Evolutionary conservation across 35 echinoderm and acorn worm genomes (phyloP).

Genomic region (Apostichopus parvimensis): DNA sequence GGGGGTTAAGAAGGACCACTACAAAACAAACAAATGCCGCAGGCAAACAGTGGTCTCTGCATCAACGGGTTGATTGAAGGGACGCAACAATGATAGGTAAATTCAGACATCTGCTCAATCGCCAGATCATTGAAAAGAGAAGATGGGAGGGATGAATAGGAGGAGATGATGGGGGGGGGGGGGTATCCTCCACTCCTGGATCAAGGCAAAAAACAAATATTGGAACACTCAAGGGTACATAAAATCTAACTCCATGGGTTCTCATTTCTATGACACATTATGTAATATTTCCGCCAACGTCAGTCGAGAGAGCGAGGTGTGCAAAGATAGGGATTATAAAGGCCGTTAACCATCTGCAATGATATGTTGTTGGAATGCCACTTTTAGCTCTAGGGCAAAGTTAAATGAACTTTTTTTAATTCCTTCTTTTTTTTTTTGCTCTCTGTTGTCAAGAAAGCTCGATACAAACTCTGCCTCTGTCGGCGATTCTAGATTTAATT

Average conservation of each 20-base stretch:
- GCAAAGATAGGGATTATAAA: conserved; percentile 13
- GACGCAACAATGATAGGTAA: conserved; percentile 27
- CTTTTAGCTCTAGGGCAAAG: conserved; percentile 4
- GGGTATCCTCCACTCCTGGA: neutral
- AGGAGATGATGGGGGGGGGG: neutral
- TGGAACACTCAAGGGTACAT: conserved; percentile 23
- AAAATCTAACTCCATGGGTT: neutral
- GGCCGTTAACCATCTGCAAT: neutral
- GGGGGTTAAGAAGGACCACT: conserved; percentile 8
- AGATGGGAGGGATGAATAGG: neutral
- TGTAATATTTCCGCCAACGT: conserved; percentile 32
- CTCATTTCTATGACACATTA: neutral
- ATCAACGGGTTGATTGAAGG: conserved; percentile 27
- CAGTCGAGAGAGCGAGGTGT: too few species aligned
- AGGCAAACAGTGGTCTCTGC: neutral
- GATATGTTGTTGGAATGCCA: neutral
- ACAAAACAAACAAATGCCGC: conserved; percentile 53
- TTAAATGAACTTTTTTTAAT: conserved; percentile 38
- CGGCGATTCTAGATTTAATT: too few species aligned
- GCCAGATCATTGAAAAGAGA: neutral
- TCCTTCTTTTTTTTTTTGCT: neutral
- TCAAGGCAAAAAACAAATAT: conserved; percentile 52
- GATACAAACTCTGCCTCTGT: too few species aligned
- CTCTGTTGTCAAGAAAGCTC: too few species aligned
- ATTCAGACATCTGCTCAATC: conserved; percentile 34